These are phyloP conservation scores for Neotoxoptera formosana DNA, from an alignment of 1,140 invertebrate species.

Conservation along the genomic window DNA sequence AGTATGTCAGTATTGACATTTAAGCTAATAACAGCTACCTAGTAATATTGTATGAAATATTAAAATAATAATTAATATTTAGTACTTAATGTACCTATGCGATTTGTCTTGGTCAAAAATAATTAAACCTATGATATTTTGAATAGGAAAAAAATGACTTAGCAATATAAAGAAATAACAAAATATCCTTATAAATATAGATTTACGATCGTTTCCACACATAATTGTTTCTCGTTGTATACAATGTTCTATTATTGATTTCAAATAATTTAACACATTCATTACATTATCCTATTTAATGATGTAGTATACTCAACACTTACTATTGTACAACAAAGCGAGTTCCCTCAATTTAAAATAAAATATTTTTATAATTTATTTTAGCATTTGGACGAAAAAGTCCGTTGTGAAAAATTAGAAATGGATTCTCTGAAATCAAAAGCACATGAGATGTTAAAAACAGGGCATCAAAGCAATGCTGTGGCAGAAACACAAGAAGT, in stretches of 20 bases:
- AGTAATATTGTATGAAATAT: neutral
- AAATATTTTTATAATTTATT: conserved; percentile 50
- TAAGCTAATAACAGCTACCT: neutral
- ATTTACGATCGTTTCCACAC: neutral
- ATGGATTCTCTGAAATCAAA: conserved; percentile 88
- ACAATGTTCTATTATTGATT: neutral
- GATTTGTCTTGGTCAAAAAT: neutral
- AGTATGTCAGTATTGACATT: neutral
- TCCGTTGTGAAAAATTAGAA: conserved; percentile 89
- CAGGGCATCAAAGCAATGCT: conserved; percentile 81
- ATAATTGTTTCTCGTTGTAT: neutral
- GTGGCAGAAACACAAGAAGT: conserved; percentile 85
- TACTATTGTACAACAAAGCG: neutral
- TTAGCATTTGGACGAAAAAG: conserved; percentile 81
- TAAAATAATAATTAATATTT: neutral
- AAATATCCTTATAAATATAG: neutral
- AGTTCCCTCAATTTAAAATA: neutral
- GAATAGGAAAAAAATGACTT: neutral
- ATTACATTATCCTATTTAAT: too few species aligned
- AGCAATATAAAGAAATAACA: neutral
- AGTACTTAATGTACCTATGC: neutral
- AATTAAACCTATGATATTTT: neutral
- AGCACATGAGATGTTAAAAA: conserved; percentile 85
- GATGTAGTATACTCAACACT: neutral
- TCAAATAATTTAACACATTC: neutral